phyloP scores from a whole-genome alignment of 2,113 vertebrate species.

The Syngnathus scovelli region DNA sequence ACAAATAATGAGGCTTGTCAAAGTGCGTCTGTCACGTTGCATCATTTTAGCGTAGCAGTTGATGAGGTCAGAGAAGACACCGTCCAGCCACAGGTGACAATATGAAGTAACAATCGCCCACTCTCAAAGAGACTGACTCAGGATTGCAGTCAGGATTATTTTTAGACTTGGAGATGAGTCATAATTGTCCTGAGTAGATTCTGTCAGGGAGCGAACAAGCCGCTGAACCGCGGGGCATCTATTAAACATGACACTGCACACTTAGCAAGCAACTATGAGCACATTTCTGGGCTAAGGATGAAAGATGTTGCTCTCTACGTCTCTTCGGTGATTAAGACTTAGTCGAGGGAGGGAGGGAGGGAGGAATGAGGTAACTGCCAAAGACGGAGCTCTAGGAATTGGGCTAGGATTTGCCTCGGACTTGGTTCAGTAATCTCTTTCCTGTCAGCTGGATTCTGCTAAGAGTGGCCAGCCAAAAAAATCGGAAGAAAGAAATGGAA shows the following conservation, averaged over 20 bases:
- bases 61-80: no score
- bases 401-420: neutral
- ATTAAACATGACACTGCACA: constrained; percentile 15
- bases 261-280: constrained; percentile 8
- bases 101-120: constrained; percentile 13
- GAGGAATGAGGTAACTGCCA: neutral
- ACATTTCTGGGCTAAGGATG: constrained; percentile 3
- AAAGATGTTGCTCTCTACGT: neutral
- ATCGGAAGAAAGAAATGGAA: neutral
- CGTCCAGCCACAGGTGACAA: neutral
- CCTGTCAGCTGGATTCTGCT: neutral
- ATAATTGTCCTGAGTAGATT: constrained; percentile 38
- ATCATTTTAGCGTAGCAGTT: no score
- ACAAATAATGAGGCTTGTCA: no score
- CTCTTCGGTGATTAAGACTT: neutral
- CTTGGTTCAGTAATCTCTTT: neutral
- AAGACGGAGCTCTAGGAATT: neutral
- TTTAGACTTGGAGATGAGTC: constrained; percentile 49
- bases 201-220: constrained; percentile 33
- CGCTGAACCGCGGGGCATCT: constrained; percentile 23
- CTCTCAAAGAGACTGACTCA: constrained; percentile 25
- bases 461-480: neutral
- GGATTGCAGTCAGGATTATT: constrained; percentile 33
- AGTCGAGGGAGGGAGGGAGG: neutral
- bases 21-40: no score